phyloP scores from a whole-genome alignment of 2,113 vertebrate genomes.

The Entomyzon cyanotis region DNA sequence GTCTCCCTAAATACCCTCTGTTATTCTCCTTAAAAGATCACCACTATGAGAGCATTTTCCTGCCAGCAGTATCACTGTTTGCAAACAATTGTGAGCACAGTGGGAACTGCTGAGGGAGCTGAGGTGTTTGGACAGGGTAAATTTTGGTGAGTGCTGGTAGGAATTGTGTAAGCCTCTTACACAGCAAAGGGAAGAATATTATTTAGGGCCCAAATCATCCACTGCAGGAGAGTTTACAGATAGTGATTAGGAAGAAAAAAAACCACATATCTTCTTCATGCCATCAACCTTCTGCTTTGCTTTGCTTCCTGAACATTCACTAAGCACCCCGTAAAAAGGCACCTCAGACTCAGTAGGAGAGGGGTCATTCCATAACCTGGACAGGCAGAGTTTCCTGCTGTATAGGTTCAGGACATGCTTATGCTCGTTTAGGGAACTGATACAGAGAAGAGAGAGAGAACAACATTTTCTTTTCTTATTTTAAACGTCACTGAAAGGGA shows the following conservation, averaged over 20 bases:
- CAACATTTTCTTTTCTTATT: constrained; percentile 53
- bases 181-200: neutral
- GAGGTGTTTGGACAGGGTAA: neutral
- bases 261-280: neutral
- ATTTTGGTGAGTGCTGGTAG: neutral
- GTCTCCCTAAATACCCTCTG: neutral
- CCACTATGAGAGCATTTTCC: neutral
- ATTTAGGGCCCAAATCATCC: neutral
- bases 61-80: neutral
- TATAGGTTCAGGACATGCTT: neutral
- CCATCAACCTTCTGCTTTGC: neutral
- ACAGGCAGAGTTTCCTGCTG: neutral
- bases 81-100: neutral
- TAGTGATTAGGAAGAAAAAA: neutral
- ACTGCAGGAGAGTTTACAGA: neutral
- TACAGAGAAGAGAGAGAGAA: neutral
- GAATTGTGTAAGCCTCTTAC: neutral
- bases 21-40: neutral
- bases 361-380: neutral
- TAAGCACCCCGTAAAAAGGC: neutral
- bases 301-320: neutral
- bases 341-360: neutral
- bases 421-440: neutral
- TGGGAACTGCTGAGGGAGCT: neutral
- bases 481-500: constrained; percentile 35